Conservation (phyloP, 2,113 vertebrate genomes). For the Lanius ludovicianus region DNA sequence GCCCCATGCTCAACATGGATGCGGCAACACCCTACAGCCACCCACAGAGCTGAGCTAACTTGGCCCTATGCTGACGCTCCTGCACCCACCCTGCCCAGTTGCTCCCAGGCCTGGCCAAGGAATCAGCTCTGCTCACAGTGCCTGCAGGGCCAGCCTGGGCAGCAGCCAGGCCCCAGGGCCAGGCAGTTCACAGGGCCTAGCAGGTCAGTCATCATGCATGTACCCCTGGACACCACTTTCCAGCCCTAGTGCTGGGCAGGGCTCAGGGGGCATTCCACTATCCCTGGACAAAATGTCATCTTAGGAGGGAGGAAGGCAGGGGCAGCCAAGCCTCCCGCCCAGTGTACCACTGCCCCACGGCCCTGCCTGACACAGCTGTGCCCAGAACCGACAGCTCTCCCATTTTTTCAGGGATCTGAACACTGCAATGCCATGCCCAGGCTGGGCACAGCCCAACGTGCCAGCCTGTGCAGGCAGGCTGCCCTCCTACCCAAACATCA, state of each 20-base stretch:
- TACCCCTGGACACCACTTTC: neutral
- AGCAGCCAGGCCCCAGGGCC: neutral
- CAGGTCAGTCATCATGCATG: rapidly evolving
- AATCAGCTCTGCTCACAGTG: neutral
- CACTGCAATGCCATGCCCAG: neutral
- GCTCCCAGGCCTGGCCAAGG: neutral
- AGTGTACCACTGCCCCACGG: neutral
- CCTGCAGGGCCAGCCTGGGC: neutral
- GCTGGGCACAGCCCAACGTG: neutral
- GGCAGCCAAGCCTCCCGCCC: neutral
- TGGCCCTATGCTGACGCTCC: neutral
- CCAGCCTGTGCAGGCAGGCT: neutral
- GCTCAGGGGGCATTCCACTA: neutral
- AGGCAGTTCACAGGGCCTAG: neutral
- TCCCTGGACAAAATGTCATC: neutral
- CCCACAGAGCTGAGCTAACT: neutral
- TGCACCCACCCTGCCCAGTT: neutral
- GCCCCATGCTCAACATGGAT: neutral
- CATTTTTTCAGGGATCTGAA: neutral
- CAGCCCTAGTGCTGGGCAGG: neutral
- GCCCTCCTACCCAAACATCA: neutral
- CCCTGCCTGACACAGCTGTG: neutral
- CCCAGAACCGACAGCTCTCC: neutral
- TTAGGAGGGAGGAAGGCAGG: neutral
- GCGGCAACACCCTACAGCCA: neutral